phyloP scores from a whole-genome alignment of 1,140 invertebrate species.

The Drosophila melanogaster region DNA sequence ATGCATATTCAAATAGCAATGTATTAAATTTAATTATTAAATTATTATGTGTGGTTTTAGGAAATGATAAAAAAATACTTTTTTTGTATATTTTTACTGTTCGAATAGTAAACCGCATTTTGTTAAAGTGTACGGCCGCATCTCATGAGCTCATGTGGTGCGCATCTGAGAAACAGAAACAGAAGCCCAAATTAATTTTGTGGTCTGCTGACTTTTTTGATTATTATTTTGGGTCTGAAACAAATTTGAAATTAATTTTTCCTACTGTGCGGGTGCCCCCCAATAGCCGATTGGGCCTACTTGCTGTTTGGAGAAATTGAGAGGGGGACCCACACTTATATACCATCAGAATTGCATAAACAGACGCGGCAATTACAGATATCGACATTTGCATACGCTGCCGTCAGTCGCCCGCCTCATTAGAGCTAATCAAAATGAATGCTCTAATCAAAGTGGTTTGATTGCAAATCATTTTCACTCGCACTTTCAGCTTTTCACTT shows the following conservation, averaged over 20 bases:
- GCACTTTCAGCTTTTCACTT: slow-evolving; percentile 79
- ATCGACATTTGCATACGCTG: slow-evolving; percentile 12
- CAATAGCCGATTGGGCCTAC: background rate
- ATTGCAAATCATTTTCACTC: slow-evolving; percentile 71
- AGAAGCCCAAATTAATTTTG: slow-evolving; percentile 47
- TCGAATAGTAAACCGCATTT: background rate
- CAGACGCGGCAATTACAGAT: slow-evolving; percentile 8
- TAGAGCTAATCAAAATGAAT: slow-evolving; percentile 73
- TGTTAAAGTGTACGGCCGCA: background rate
- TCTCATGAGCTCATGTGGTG: slow-evolving; percentile 20
- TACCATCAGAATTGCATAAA: slow-evolving; percentile 46
- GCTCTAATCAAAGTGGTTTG: slow-evolving; percentile 72
- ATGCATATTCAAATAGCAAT: background rate
- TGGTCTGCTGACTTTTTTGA: slow-evolving; percentile 48
- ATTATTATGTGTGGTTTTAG: background rate
- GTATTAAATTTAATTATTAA: background rate
- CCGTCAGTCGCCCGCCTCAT: slow-evolving; percentile 35
- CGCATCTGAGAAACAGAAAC: slow-evolving; percentile 28
- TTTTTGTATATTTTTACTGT: no score
- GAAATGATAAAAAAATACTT: background rate
- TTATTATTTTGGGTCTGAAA: slow-evolving; percentile 30
- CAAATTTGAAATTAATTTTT: slow-evolving; percentile 59
- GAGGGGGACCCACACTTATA: background rate
- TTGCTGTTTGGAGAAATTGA: background rate
- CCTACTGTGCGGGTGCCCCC: slow-evolving; percentile 45